A percentile compares a stretch with the other conserved stretches of the same genome.
Conservation (phyloP, 2,888 invertebrate species). For the Limnephilus rhombicus region DNA sequence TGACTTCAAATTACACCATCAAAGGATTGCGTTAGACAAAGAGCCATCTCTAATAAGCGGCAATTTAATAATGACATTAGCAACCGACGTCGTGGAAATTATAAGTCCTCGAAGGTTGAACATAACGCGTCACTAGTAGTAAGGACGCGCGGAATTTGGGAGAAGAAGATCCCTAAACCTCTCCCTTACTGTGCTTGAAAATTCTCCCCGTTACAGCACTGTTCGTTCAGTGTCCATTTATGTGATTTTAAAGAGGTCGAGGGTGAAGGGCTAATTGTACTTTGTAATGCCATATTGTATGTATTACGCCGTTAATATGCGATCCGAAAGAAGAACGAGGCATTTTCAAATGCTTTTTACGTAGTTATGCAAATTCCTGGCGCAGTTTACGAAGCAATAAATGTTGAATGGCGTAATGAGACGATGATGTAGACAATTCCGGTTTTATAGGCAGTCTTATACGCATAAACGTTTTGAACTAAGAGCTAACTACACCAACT, state of each 20-base stretch:
- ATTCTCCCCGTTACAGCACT: no score
- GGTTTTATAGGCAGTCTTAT: not conserved
- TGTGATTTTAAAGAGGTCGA: not conserved
- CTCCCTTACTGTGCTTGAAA: not conserved
- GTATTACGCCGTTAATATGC: slow-evolving; percentile 46
- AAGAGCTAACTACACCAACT: not conserved
- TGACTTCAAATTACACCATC: slow-evolving; percentile 59
- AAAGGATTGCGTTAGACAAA: slow-evolving; percentile 63
- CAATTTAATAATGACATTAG: slow-evolving; percentile 58
- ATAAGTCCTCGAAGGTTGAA: slow-evolving; percentile 52
- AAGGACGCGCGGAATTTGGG: not conserved
- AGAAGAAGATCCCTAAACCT: not conserved
- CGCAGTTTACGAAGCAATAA: slow-evolving; percentile 35
- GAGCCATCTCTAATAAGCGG: slow-evolving; percentile 60
- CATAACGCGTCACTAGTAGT: slow-evolving; percentile 12
- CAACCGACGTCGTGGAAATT: slow-evolving; percentile 56
- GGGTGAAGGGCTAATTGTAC: slow-evolving; percentile 35
- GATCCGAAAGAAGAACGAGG: slow-evolving; percentile 44
- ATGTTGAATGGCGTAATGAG: slow-evolving; percentile 28
- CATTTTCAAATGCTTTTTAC: slow-evolving; percentile 22
- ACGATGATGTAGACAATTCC: slow-evolving; percentile 12
- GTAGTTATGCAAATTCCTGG: slow-evolving; percentile 38
- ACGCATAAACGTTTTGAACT: not conserved
- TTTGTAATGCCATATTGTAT: slow-evolving; percentile 47
- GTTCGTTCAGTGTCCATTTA: no score